Percentiles rank a stretch among this genome's conserved stretches.
Evolutionary conservation across 2,797 vertebrate species (phyloP).

Genomic region (Cuculus canorus): DNA sequence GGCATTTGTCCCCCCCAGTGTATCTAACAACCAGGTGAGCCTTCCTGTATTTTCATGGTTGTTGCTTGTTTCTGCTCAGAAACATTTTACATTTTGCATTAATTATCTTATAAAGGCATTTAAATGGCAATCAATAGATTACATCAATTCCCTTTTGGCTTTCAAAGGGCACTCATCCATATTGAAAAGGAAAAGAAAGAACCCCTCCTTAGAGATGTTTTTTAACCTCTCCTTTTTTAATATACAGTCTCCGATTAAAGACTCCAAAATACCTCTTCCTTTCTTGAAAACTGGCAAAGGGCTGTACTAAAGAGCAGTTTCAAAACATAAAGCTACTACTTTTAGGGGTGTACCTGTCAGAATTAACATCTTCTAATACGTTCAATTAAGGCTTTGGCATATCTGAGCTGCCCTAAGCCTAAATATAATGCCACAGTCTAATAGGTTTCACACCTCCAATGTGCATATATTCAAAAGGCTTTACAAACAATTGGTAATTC

Average conservation of each 20-base stretch:
- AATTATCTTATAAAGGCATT: conserved; percentile 51
- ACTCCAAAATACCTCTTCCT: background rate
- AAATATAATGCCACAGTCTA: conserved; percentile 28
- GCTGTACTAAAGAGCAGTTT: background rate
- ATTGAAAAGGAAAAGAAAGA: conserved; percentile 6
- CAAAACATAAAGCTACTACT: background rate
- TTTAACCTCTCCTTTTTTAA: no score
- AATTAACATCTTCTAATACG: conserved; percentile 47
- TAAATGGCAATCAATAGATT: conserved; percentile 69
- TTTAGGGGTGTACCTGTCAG: background rate
- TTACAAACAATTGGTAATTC: conserved; percentile 51
- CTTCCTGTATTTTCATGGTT: background rate
- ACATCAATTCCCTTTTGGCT: conserved; percentile 60
- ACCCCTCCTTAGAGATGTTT: conserved; percentile 28
- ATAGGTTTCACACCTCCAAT: conserved; percentile 41
- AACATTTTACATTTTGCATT: conserved; percentile 51
- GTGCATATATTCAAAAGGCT: conserved; percentile 39
- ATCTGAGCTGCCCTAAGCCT: conserved; percentile 19
- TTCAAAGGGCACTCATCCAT: conserved; percentile 59
- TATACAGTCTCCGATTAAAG: background rate
- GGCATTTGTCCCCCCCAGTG: background rate
- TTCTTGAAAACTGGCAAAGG: background rate
- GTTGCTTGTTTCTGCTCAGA: conserved; percentile 30
- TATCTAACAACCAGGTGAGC: background rate
- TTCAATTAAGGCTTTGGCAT: conserved; percentile 51